These are phyloP conservation scores for Panzeria rudis DNA, from an alignment of 2,888 invertebrate genomes.

Conservation along the genomic window DNA sequence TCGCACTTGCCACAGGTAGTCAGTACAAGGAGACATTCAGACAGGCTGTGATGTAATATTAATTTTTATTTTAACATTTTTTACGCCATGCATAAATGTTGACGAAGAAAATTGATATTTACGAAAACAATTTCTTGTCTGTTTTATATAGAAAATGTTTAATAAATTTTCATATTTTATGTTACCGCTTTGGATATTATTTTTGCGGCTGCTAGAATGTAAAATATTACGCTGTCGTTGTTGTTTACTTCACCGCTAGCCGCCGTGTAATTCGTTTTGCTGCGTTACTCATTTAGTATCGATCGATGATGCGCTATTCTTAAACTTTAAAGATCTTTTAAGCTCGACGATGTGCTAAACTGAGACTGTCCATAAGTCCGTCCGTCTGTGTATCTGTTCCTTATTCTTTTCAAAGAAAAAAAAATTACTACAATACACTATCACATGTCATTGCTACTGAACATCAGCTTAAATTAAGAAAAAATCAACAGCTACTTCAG, in stretches of 20 bases:
- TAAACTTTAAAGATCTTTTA: constrained; percentile 12
- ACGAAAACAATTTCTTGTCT: constrained; percentile 72
- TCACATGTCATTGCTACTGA: constrained; percentile 72
- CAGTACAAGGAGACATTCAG: background rate
- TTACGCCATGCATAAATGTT: background rate
- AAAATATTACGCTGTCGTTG: constrained; percentile 1
- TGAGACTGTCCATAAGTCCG: constrained; percentile 1
- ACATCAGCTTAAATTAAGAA: constrained; percentile 69
- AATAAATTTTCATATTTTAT: constrained; percentile 74
- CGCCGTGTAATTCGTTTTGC: background rate
- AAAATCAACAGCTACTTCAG: constrained; percentile 60
- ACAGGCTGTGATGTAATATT: background rate
- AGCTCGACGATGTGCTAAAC: background rate
- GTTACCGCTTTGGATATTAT: constrained; percentile 60
- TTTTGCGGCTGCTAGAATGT: constrained; percentile 19
- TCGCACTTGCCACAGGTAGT: background rate
- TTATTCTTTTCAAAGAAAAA: background rate
- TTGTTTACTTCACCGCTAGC: background rate
- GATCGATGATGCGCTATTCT: background rate
- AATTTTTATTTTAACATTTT: background rate
- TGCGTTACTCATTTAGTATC: constrained; percentile 2
- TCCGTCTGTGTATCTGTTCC: constrained; percentile 13
- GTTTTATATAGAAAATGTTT: constrained; percentile 71
- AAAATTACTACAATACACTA: constrained; percentile 62
- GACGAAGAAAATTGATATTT: constrained; percentile 57